Evolutionary conservation across 2,113 vertebrate species (phyloP), one percentile per base, ranked within the genome.

Genomic region (Parus major): DNA sequence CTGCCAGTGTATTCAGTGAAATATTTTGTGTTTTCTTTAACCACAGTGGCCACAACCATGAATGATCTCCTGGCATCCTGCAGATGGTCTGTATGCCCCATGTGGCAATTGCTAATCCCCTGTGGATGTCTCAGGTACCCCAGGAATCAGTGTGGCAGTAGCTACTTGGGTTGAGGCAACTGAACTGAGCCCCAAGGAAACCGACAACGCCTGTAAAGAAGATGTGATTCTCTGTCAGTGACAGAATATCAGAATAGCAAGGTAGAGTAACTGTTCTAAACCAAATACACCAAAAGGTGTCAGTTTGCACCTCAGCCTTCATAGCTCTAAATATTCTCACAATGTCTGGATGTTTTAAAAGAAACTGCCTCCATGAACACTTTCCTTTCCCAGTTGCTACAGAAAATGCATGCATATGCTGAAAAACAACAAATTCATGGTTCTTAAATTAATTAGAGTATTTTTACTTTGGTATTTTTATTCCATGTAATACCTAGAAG

Each of bases 191-290:
- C 33, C 33, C 73, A 20, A 61, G 55, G 66, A 77, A 82, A 49
- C 0, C 76, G 10, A 46, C 1, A 5, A n/a, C 70, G 28, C 20
- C 8, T 8, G 33, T n/a, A 47, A 61, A 68, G 11, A 22, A 69
- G 53, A 41, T 53, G 10, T 93, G 10, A 11, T 77, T 71, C 44
- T 72, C 36, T 84, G 19, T 44, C 36, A 53, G 31, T 29, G 59
- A 39, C 14, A 46, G 71, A 76, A 35, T 18, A 47, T 8, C 9
- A 80, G 53, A 90, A 72, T 4, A 53, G 7, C 22, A 65, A 82
- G 55, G 49, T 60, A 12, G 46, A 76, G 46, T 57, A 86, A 64
- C 21, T 19, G 5, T 44, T 69, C 50, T 46, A 65, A 80, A 76
- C 20, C 53, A 57, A 88, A 69, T 49, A 17, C 20, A 50, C n/a